Evolutionary conservation across 2,113 vertebrate genomes (phyloP).

Genomic region (Amphilophus citrinellus): DNA sequence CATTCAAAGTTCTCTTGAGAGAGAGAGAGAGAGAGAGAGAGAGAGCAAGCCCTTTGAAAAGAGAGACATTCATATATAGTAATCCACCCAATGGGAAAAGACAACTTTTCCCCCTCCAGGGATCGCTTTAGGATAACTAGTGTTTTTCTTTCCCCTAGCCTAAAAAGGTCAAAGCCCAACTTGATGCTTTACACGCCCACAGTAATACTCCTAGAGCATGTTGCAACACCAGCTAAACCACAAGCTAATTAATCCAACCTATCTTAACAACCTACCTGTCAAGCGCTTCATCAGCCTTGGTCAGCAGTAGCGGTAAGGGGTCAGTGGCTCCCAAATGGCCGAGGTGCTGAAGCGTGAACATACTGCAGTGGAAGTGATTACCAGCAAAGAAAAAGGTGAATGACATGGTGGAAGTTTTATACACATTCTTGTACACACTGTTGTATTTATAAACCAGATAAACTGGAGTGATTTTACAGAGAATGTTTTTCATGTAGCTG

Average conservation of each 20-base stretch:
- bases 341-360: conserved; percentile 60
- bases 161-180: conserved; percentile 64
- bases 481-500: background rate
- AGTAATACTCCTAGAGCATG: conserved; percentile 48
- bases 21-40: background rate
- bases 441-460: background rate
- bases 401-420: background rate
- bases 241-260: conserved; percentile 75
- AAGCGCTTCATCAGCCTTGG: conserved; percentile 66
- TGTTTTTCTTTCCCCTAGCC: conserved; percentile 51
- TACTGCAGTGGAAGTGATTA: conserved; percentile 44
- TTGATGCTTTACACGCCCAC: conserved; percentile 59
- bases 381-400: conserved; percentile 34
- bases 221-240: conserved; percentile 51
- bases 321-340: conserved; percentile 69
- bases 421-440: background rate
- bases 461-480: background rate
- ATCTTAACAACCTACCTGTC: conserved; percentile 64
- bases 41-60: background rate
- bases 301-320: conserved; percentile 66
- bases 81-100: background rate
- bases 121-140: conserved; percentile 36
- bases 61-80: background rate
- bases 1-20: background rate
- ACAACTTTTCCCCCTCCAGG: conserved; percentile 15